These are phyloP conservation scores for Takifugu rubripes DNA, from an alignment of 2,797 vertebrate species.

Conservation along the genomic window DNA sequence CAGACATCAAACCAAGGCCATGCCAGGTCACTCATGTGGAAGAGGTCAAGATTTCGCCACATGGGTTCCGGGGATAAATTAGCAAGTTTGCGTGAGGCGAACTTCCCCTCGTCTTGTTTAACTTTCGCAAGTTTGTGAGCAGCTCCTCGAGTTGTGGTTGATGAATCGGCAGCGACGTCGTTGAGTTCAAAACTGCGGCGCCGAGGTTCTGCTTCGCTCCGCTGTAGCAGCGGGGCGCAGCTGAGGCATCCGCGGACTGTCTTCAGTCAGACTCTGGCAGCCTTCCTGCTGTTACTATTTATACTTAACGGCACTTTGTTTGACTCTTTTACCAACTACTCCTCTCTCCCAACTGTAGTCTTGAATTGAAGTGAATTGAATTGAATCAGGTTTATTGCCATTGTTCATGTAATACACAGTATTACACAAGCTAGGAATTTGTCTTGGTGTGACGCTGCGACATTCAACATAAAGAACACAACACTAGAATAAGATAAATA, in stretches of 20 bases:
- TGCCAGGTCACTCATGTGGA: constrained; percentile 56
- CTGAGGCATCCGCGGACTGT: constrained; percentile 45
- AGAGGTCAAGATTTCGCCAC: constrained; percentile 56
- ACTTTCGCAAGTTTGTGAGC: constrained; percentile 9
- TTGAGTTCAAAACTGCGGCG: constrained; percentile 21
- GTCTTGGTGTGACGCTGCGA: too few species aligned
- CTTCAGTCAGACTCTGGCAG: constrained; percentile 38
- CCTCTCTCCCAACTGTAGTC: constrained; percentile 15
- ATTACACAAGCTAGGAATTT: too few species aligned
- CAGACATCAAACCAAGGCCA: constrained; percentile 48
- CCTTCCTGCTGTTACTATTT: constrained; percentile 56
- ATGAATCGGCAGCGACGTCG: constrained; percentile 5
- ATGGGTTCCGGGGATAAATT: constrained; percentile 41
- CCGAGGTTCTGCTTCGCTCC: constrained; percentile 25
- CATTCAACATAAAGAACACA: too few species aligned
- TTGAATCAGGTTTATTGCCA: too few species aligned
- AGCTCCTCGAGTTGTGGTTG: constrained; percentile 9
- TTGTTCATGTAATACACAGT: too few species aligned
- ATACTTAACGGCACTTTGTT: constrained; percentile 40
- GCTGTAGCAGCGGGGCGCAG: constrained; percentile 23
- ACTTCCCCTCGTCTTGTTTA: constrained; percentile 17
- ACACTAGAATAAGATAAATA: too few species aligned
- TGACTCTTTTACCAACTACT: constrained; percentile 17
- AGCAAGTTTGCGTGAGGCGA: constrained; percentile 25
- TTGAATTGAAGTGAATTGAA: too few species aligned